phyloP scores from a whole-genome alignment of 2,113 vertebrate species.

The Nerophis lumbriciformis region DNA sequence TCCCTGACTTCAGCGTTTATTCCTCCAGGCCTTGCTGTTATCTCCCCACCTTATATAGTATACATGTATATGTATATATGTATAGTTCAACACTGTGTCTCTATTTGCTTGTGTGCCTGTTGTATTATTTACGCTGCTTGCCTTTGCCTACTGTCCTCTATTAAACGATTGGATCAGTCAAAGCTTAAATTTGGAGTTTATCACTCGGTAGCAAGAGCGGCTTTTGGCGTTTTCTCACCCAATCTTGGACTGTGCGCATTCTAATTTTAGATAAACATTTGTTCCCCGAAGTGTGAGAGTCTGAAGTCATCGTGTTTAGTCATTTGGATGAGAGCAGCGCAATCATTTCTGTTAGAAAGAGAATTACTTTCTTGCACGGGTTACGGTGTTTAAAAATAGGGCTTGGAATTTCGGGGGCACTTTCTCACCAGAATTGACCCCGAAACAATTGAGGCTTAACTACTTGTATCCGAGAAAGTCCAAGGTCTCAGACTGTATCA shows the following conservation, averaged over 20 bases:
- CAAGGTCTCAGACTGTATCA: too few relatives aligned
- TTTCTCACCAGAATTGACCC: too few relatives aligned
- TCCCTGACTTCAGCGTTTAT: conserved; percentile 45
- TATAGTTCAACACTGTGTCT: conserved; percentile 18
- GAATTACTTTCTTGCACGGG: too few relatives aligned
- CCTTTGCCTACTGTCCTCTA: conserved; percentile 10
- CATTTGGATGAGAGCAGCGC: not conserved
- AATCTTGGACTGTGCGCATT: conserved; percentile 9
- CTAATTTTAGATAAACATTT: conserved; percentile 9
- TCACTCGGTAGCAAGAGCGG: conserved; percentile 42
- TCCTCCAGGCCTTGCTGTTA: conserved; percentile 49
- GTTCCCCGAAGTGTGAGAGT: not conserved
- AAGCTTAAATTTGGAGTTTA: conserved; percentile 48
- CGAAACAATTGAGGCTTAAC: too few relatives aligned
- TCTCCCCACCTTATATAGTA: conserved; percentile 43
- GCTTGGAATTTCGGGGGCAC: too few relatives aligned
- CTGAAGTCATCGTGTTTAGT: not conserved
- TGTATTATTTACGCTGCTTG: conserved; percentile 15
- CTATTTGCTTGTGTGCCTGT: conserved; percentile 27
- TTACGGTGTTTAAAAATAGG: too few relatives aligned
- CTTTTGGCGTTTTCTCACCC: conserved; percentile 35
- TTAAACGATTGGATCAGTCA: conserved; percentile 43
- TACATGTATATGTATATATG: too few relatives aligned
- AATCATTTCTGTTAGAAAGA: not conserved
- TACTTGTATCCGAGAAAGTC: too few relatives aligned